phyloP scores from a whole-genome alignment of 2,888 invertebrate genomes.

The Nemotelus pantherinus region DNA sequence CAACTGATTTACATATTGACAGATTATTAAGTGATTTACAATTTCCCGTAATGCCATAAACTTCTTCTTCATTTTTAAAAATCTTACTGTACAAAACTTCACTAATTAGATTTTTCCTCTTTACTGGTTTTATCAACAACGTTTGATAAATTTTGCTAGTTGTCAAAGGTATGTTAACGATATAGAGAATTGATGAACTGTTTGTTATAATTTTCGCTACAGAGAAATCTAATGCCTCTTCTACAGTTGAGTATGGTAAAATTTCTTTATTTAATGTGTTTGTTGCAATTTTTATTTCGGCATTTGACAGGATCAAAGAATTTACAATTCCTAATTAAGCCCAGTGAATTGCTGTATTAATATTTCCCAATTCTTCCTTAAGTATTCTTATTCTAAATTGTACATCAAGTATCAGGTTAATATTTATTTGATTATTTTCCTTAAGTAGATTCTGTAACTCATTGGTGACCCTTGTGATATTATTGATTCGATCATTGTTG shows the following conservation, averaged over 20 bases:
- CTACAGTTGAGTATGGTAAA: conserved; percentile 1
- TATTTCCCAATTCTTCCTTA: conserved; percentile 3
- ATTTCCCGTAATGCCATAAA: neutral
- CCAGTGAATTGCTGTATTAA: conserved; percentile 13
- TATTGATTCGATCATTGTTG: neutral
- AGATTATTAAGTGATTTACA: neutral
- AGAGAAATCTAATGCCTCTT: conserved; percentile 2
- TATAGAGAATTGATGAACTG: conserved; percentile 1
- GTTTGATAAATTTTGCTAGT: neutral
- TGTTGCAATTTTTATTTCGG: neutral
- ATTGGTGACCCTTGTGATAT: neutral
- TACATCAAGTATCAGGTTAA: neutral
- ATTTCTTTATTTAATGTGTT: neutral
- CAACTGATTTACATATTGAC: neutral
- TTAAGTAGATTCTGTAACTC: neutral
- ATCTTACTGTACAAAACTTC: neutral
- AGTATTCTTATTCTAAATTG: conserved; percentile 19
- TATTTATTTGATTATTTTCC: conserved; percentile 1
- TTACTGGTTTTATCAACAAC: conserved; percentile 4
- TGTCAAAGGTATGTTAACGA: conserved; percentile 9
- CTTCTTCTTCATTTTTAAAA: conserved; percentile 4
- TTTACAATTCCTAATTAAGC: conserved; percentile 5
- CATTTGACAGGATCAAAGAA: conserved; percentile 4
- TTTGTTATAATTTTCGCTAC: neutral
- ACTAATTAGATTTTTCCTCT: conserved; percentile 9